A percentile compares a stretch with the other conserved stretches of the same genome.
phyloP scores from a whole-genome alignment of 1,140 invertebrate genomes.

The Zophobas morio region DNA sequence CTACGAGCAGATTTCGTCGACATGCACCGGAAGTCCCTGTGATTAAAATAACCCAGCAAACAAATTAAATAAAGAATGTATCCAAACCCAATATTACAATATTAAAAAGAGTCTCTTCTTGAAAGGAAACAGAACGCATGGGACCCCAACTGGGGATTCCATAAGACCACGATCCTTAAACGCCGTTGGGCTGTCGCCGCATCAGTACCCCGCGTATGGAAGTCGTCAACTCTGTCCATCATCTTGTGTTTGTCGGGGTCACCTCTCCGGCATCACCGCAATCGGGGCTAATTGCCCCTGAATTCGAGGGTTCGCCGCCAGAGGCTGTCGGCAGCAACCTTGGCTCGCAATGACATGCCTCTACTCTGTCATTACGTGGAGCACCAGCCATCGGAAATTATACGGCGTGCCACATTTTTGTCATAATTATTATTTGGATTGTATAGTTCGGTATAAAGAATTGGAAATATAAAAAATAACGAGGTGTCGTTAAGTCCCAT shows the following conservation, averaged over 20 bases:
- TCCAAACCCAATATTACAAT: too few relatives aligned
- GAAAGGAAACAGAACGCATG: too few relatives aligned
- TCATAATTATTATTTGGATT: conserved; percentile 62
- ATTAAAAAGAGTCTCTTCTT: too few relatives aligned
- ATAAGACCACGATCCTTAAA: too few relatives aligned
- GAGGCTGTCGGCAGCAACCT: conserved; percentile 55
- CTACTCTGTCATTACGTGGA: conserved; percentile 58
- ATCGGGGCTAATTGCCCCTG: conserved; percentile 52
- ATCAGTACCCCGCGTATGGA: too few relatives aligned
- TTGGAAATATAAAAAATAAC: conserved; percentile 59
- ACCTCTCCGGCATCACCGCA: not conserved
- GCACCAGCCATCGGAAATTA: conserved; percentile 58
- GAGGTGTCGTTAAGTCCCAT: conserved; percentile 58
- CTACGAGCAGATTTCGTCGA: too few relatives aligned
- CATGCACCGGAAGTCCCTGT: too few relatives aligned
- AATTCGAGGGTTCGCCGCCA: conserved; percentile 48
- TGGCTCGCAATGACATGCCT: conserved; percentile 55
- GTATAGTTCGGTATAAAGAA: conserved; percentile 57
- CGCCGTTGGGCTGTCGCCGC: too few relatives aligned
- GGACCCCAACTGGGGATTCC: too few relatives aligned
- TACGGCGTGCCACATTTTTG: conserved; percentile 58
- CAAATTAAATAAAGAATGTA: too few relatives aligned
- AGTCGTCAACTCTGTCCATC: too few relatives aligned
- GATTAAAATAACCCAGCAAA: too few relatives aligned
- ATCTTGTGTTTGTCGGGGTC: conserved; percentile 8